Evolutionary conservation across 2,888 invertebrate genomes (phyloP).

Genomic region (Mesorhabditis spiculigera): DNA sequence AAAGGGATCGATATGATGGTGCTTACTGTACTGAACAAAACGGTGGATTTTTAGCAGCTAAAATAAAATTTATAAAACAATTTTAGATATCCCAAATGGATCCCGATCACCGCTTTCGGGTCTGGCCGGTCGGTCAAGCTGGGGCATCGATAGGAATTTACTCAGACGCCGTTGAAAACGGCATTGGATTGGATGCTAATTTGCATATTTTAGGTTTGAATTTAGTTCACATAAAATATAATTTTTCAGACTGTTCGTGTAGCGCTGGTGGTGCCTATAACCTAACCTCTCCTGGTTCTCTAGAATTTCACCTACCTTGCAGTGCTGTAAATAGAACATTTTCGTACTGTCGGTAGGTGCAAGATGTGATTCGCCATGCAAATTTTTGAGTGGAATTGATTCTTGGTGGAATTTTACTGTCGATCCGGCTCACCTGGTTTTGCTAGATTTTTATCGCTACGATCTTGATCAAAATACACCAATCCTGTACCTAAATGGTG

Average conservation of each 20-base stretch:
- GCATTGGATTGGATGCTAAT: not conserved
- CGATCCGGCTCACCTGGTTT: not conserved
- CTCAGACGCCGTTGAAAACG: not conserved
- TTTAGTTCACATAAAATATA: too few relatives aligned
- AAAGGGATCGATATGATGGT: not conserved
- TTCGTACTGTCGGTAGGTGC: not conserved
- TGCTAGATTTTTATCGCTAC: constrained; percentile 3
- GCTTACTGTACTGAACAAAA: not conserved
- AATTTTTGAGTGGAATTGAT: not conserved
- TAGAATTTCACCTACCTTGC: not conserved
- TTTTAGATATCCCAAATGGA: not conserved
- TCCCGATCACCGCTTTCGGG: not conserved
- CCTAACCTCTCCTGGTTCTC: not conserved
- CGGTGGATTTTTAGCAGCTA: not conserved
- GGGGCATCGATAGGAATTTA: not conserved
- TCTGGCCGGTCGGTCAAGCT: not conserved
- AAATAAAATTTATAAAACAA: not conserved
- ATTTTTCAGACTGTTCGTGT: not conserved
- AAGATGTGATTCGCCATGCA: not conserved
- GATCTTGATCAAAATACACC: constrained; percentile 1
- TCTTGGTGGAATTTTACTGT: constrained; percentile 2
- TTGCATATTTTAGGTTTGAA: not conserved
- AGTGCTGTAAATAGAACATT: not conserved
- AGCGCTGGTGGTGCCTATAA: not conserved
- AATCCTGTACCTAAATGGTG: constrained; percentile 3